Percentiles rank a stretch among this genome's conserved stretches.
Conservation (phyloP, 2,888 invertebrate species). For the Merodon equestris region DNA sequence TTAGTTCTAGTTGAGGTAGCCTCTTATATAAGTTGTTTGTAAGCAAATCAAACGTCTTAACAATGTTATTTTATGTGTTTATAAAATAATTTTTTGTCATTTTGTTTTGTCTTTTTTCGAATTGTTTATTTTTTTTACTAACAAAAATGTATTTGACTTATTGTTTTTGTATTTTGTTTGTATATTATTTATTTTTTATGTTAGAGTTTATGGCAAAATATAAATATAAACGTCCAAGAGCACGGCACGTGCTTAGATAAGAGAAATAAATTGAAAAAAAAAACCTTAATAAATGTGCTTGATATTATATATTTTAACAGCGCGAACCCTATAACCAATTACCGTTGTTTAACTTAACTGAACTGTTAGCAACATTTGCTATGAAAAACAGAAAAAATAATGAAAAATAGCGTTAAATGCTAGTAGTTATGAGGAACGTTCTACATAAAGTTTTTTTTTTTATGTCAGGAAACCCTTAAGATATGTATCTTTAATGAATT, state of each 20-base stretch:
- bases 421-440: not conserved
- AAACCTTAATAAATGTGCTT: conserved; percentile 32
- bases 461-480: conserved; percentile 22
- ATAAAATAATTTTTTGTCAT: conserved; percentile 74
- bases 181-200: conserved; percentile 14
- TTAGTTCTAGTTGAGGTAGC: conserved; percentile 49
- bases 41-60: conserved; percentile 68
- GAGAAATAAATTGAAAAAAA: conserved; percentile 23
- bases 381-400: too few relatives aligned
- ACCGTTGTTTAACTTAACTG: too few relatives aligned
- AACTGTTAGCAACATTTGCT: too few relatives aligned
- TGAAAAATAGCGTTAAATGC: not conserved
- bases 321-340: conserved; percentile 8
- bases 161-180: conserved; percentile 4
- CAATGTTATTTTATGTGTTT: conserved; percentile 74
- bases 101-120: conserved; percentile 22
- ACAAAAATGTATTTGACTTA: conserved; percentile 10
- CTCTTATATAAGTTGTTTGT: conserved; percentile 45
- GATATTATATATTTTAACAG: conserved; percentile 51
- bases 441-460: conserved; percentile 23
- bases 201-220: conserved; percentile 24
- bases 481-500: conserved; percentile 24
- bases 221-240: conserved; percentile 62
- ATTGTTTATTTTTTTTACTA: conserved; percentile 46
- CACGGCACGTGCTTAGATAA: conserved; percentile 58